Percentiles rank a stretch among this genome's conserved stretches.
phyloP scores from a whole-genome alignment of 1,140 invertebrate species.

The Papilio machaon region DNA sequence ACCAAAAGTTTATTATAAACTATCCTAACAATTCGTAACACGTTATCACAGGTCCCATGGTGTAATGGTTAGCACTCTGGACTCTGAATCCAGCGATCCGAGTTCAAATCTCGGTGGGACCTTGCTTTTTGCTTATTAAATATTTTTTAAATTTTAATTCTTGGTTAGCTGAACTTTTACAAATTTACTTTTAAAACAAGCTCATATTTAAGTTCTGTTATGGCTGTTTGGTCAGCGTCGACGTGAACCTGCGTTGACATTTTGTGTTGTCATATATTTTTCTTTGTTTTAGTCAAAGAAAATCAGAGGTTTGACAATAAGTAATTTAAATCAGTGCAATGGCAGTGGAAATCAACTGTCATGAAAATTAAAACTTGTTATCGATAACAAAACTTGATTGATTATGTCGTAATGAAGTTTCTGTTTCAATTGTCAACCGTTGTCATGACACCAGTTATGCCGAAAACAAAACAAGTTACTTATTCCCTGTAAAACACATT shows the following conservation, averaged over 20 bases:
- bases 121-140: conserved; percentile 12
- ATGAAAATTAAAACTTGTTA: too few relatives aligned
- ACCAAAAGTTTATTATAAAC: not conserved
- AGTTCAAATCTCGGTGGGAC: conserved; percentile 39
- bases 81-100: conserved; percentile 39
- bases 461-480: conserved; percentile 3
- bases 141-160: too few relatives aligned
- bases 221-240: too few relatives aligned
- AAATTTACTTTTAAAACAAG: too few relatives aligned
- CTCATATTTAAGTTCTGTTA: too few relatives aligned
- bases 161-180: too few relatives aligned
- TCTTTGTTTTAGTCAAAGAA: too few relatives aligned
- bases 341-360: too few relatives aligned
- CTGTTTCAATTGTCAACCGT: not conserved
- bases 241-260: too few relatives aligned
- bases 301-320: too few relatives aligned
- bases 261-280: too few relatives aligned
- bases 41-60: conserved; percentile 48
- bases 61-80: conserved; percentile 54
- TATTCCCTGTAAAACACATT: not conserved
- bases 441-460: not conserved
- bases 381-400: conserved; percentile 10
- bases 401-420: not conserved
- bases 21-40: not conserved
- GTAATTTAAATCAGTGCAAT: too few relatives aligned